Evolutionary conservation across 2,797 vertebrate species (phyloP).

Genomic region (Myioborus melanocephalus): DNA sequence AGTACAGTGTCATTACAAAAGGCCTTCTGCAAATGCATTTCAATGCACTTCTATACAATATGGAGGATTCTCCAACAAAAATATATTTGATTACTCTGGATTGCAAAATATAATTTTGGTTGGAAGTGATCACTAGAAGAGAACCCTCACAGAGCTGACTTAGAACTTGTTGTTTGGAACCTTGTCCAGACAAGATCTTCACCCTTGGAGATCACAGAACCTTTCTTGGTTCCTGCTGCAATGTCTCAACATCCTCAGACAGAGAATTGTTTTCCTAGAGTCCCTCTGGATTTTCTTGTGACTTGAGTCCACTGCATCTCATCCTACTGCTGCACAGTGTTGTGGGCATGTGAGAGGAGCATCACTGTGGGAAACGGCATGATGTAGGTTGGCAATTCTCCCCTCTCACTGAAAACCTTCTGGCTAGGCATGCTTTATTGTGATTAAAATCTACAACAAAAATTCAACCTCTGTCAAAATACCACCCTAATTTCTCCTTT

Average conservation of each 20-base stretch:
- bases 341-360: neutral
- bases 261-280: neutral
- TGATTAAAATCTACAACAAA: neutral
- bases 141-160: neutral
- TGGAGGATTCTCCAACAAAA: neutral
- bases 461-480: neutral
- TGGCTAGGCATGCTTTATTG: neutral
- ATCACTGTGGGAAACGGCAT: neutral
- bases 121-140: neutral
- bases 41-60: neutral
- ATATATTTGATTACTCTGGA: neutral
- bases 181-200: neutral
- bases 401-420: neutral
- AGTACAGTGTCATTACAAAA: neutral
- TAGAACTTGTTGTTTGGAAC: fast-evolving
- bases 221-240: neutral
- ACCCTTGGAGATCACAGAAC: neutral
- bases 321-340: neutral
- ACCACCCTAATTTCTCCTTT: neutral
- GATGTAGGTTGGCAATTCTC: neutral
- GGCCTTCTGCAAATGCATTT: neutral
- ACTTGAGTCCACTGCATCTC: neutral
- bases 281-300: neutral
- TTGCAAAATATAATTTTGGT: neutral
- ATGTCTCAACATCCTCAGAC: neutral